Conservation (phyloP, 2,797 vertebrate species). For the Pangasius sanitwongsei region DNA sequence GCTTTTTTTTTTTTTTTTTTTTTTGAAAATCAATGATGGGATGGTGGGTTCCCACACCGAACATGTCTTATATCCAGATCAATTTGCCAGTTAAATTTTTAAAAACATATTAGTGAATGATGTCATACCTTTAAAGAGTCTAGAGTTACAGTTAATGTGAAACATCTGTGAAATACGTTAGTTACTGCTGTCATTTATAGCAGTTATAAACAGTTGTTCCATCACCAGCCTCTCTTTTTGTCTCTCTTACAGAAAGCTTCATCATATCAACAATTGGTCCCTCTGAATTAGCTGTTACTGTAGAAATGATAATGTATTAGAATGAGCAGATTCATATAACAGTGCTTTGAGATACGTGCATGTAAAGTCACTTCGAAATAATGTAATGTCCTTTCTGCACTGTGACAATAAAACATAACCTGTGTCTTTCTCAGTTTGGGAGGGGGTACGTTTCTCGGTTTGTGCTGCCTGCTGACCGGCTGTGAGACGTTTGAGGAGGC, state of each 20-base stretch:
- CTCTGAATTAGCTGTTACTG: not conserved
- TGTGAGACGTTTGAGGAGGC: constrained; percentile 89
- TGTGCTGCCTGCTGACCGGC: constrained; percentile 86
- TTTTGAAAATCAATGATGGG: not conserved
- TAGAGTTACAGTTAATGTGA: not conserved
- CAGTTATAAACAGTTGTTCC: not conserved
- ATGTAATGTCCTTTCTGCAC: not conserved
- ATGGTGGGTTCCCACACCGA: not conserved
- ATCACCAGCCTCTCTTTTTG: not conserved
- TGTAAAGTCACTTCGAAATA: not conserved
- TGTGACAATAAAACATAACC: not conserved
- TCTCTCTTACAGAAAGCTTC: not conserved
- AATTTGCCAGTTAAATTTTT: not conserved
- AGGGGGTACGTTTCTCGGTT: constrained; percentile 85
- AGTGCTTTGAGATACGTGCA: not conserved
- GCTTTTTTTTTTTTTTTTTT: not conserved
- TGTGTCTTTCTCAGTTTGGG: constrained; percentile 75
- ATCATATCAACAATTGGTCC: not conserved
- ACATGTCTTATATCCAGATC: not conserved
- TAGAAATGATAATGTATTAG: not conserved
- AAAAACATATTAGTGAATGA: not conserved
- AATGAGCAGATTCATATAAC: not conserved
- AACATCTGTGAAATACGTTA: not conserved
- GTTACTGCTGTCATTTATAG: not conserved
- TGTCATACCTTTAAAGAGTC: not conserved